These are phyloP conservation scores for Ciconia stormi DNA, from an alignment of 2,113 vertebrate species.

Conservation along the genomic window DNA sequence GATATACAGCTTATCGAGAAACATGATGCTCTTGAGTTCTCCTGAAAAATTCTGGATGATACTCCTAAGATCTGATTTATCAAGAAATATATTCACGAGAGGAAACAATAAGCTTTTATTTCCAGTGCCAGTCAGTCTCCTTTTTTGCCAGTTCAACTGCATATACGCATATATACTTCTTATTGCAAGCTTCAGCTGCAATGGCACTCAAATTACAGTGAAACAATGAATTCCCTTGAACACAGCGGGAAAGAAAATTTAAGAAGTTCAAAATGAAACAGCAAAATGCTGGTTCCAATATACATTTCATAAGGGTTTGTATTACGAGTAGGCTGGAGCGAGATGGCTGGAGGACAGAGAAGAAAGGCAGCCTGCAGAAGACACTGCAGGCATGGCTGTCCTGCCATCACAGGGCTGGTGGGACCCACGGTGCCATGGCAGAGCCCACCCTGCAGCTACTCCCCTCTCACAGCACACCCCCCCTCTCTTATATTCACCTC, in stretches of 20 bases:
- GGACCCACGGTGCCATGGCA: accelerated
- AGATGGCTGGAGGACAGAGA: background rate
- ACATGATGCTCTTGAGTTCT: background rate
- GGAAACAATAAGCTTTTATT: constrained; percentile 14
- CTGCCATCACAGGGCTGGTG: background rate
- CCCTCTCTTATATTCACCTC: background rate
- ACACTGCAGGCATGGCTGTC: background rate
- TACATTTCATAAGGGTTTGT: background rate
- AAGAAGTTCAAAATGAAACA: background rate
- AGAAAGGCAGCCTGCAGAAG: background rate
- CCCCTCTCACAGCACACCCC: background rate
- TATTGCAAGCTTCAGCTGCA: background rate
- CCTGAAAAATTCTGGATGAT: background rate
- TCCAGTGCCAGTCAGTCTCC: background rate
- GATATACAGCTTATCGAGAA: background rate
- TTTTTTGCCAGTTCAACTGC: background rate
- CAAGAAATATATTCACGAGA: background rate
- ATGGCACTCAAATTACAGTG: background rate
- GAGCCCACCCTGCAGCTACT: background rate
- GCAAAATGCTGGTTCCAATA: background rate
- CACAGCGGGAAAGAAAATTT: background rate
- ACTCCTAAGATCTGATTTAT: background rate
- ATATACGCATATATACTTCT: background rate
- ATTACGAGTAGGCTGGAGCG: background rate
- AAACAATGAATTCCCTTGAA: background rate